Percentiles rank a stretch among this genome's conserved stretches.
Evolutionary conservation across 2,888 invertebrate species (phyloP).

Genomic region (Azorinus chamasolen): DNA sequence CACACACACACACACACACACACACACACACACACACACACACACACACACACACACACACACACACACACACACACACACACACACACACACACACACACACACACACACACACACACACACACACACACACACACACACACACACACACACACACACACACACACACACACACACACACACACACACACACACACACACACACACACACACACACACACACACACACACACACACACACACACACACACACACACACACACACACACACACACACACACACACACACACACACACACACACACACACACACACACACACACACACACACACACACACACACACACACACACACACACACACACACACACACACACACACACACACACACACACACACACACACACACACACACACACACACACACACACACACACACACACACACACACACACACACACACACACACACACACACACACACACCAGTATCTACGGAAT

Average conservation of each 20-base stretch:
- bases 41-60: no score
- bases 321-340: conserved; percentile 8
- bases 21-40: no score
- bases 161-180: conserved; percentile 7
- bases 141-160: conserved; percentile 9
- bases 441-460: no score
- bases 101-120: conserved; percentile 9
- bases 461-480: no score
- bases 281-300: conserved; percentile 7
- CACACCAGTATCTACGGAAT: no score
- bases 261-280: conserved; percentile 12
- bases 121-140: conserved; percentile 3
- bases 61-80: no score
- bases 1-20: no score
- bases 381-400: no score
- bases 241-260: conserved; percentile 12
- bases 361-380: no score
- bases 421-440: no score
- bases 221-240: conserved; percentile 7
- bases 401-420: no score
- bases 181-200: conserved; percentile 10
- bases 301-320: conserved; percentile 3
- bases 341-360: no score
- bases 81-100: conserved; percentile 13
- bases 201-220: conserved; percentile 4